phyloP scores from a whole-genome alignment of 1,140 invertebrate genomes.

The Hylyphantes graminicola region DNA sequence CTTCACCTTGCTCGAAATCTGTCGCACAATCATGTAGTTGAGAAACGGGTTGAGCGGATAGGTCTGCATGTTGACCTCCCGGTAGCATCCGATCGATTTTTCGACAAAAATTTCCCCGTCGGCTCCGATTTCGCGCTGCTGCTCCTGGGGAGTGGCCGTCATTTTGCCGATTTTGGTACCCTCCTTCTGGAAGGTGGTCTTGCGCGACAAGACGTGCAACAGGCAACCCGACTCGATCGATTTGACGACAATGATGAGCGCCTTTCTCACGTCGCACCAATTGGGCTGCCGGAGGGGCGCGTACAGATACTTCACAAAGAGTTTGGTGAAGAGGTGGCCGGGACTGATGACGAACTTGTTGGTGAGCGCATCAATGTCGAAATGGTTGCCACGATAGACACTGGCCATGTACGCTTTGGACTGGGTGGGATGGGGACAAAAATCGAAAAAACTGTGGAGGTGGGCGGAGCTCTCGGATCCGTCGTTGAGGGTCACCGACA shows the following conservation, averaged over 20 bases:
- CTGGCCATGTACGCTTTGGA: background rate
- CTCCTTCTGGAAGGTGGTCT: background rate
- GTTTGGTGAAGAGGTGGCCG: conserved; percentile 11
- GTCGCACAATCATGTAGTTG: too few relatives aligned
- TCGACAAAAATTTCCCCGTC: too few relatives aligned
- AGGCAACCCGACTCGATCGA: background rate
- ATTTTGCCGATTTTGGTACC: background rate
- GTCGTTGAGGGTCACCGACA: background rate
- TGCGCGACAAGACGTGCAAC: background rate
- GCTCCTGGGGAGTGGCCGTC: background rate
- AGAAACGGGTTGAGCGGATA: too few relatives aligned
- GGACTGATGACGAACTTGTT: conserved; percentile 23
- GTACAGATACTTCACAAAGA: conserved; percentile 25
- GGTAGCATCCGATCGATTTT: too few relatives aligned
- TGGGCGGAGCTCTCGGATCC: background rate
- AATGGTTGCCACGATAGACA: background rate
- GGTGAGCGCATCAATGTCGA: conserved; percentile 23
- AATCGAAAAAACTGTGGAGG: background rate
- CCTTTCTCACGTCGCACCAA: conserved; percentile 3
- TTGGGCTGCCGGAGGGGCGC: background rate
- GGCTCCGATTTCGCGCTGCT: background rate
- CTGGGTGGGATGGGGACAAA: conserved; percentile 2
- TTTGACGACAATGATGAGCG: background rate
- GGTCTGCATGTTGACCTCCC: too few relatives aligned
- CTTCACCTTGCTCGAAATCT: too few relatives aligned